These are phyloP conservation scores for Limnephilus marmoratus DNA, from an alignment of 2,888 invertebrate species.

Conservation along the genomic window DNA sequence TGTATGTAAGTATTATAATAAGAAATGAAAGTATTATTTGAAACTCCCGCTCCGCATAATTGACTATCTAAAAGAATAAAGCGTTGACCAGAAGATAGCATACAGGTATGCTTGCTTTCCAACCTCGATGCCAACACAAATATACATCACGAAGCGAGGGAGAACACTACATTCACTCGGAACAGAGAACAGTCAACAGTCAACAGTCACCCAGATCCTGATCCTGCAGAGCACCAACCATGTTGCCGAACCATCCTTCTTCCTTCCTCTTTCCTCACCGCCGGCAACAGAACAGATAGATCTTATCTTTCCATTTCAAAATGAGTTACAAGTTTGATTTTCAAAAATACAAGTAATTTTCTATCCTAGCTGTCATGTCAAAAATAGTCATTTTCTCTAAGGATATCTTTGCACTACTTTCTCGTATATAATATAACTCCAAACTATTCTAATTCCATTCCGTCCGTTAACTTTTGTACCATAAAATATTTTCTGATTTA, in stretches of 20 bases:
- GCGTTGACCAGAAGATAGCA: constrained; percentile 53
- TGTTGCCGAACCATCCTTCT: constrained; percentile 63
- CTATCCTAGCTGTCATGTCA: constrained; percentile 66
- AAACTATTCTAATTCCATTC: constrained; percentile 52
- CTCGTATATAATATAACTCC: constrained; percentile 55
- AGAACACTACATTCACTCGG: background rate
- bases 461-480: constrained; percentile 51
- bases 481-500: constrained; percentile 55
- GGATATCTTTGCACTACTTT: constrained; percentile 59
- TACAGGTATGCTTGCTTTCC: constrained; percentile 37
- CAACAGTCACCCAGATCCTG: constrained; percentile 11
- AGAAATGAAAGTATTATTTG: constrained; percentile 53
- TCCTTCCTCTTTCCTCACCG: constrained; percentile 44
- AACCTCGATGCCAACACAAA: constrained; percentile 41
- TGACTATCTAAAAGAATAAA: constrained; percentile 63
- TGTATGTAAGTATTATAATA: background rate
- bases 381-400: constrained; percentile 65
- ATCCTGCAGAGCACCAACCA: constrained; percentile 64
- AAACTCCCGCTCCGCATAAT: constrained; percentile 62
- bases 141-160: constrained; percentile 50
- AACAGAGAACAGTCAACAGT: constrained; percentile 31
- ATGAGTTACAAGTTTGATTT: constrained; percentile 53
- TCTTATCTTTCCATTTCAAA: constrained; percentile 46
- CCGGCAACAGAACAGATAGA: constrained; percentile 30
- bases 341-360: constrained; percentile 64